A percentile compares a stretch with the other conserved stretches of the same genome.
Conservation (phyloP, 2,797 vertebrate species). For the Anguilla anguilla region DNA sequence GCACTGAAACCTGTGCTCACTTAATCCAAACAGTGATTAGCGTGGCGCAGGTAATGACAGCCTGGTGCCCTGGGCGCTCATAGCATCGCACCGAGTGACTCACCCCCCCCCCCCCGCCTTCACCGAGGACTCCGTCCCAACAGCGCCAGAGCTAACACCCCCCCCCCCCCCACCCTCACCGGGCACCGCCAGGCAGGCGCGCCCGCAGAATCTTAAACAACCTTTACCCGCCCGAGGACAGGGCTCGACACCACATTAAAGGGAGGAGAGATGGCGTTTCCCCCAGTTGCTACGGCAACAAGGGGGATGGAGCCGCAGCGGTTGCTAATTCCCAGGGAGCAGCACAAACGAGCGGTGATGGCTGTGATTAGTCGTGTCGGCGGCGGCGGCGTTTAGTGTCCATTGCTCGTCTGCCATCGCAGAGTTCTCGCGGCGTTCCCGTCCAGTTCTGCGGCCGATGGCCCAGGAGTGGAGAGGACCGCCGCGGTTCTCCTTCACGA, state of each 20-base stretch:
- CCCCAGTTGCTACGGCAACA: conserved; percentile 32
- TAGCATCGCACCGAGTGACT: not conserved
- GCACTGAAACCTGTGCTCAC: too few relatives aligned
- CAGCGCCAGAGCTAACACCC: not conserved
- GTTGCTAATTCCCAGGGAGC: conserved; percentile 25
- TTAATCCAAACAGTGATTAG: not conserved
- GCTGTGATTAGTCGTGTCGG: not conserved
- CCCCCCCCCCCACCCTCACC: not conserved
- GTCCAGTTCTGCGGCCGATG: not conserved
- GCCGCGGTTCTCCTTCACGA: not conserved
- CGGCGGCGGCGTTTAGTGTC: not conserved
- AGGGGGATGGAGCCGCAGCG: not conserved
- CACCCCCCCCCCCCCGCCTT: not conserved
- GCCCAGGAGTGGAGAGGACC: conserved; percentile 1
- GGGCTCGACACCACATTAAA: not conserved
- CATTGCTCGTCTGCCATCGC: not conserved
- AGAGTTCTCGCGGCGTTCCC: not conserved
- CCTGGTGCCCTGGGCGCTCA: not conserved
- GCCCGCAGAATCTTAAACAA: conserved; percentile 11
- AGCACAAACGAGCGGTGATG: conserved; percentile 25
- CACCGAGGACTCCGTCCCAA: not conserved
- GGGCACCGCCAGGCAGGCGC: not conserved
- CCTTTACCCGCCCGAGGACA: not conserved
- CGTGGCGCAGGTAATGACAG: not conserved
- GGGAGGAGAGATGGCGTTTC: not conserved